phyloP scores from a whole-genome alignment of 2,113 vertebrate genomes.

The Planiliza haematocheilus region DNA sequence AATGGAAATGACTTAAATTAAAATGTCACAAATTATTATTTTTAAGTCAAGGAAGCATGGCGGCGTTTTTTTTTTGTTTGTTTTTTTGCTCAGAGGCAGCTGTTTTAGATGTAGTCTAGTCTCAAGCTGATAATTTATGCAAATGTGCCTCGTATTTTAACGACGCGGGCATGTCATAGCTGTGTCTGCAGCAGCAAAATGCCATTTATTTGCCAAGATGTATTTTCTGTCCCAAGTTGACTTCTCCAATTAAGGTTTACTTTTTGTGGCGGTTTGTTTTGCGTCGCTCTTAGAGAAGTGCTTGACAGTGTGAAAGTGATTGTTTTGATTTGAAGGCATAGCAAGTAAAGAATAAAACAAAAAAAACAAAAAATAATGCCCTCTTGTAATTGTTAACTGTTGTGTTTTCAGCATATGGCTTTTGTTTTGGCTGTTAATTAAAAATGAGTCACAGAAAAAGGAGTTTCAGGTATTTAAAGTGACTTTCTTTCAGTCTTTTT shows the following conservation, averaged over 20 bases:
- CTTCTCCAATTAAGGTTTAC: not conserved
- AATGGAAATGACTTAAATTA: slow-evolving; percentile 1
- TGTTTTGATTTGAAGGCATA: not conserved
- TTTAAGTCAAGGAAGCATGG: not conserved
- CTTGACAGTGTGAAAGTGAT: slow-evolving; percentile 15
- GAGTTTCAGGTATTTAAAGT: too few relatives aligned
- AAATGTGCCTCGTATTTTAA: not conserved
- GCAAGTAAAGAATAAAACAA: not conserved
- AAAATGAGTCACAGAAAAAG: not conserved
- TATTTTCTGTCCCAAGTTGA: not conserved
- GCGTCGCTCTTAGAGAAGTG: not conserved
- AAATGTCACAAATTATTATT: slow-evolving; percentile 25
- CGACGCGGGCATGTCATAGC: not conserved
- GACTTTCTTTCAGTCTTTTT: too few relatives aligned
- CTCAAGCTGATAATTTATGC: not conserved
- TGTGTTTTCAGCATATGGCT: slow-evolving; percentile 10
- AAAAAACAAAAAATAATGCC: too few relatives aligned
- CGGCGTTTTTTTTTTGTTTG: too few relatives aligned
- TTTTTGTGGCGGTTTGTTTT: not conserved
- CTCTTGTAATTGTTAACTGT: not conserved
- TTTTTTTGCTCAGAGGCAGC: not conserved
- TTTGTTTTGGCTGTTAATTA: not conserved
- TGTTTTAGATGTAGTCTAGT: not conserved
- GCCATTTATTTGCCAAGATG: not conserved
- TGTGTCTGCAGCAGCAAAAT: not conserved